These are phyloP conservation scores for Elmis aenea DNA, from an alignment of 2,888 invertebrate genomes.

Conservation along the genomic window DNA sequence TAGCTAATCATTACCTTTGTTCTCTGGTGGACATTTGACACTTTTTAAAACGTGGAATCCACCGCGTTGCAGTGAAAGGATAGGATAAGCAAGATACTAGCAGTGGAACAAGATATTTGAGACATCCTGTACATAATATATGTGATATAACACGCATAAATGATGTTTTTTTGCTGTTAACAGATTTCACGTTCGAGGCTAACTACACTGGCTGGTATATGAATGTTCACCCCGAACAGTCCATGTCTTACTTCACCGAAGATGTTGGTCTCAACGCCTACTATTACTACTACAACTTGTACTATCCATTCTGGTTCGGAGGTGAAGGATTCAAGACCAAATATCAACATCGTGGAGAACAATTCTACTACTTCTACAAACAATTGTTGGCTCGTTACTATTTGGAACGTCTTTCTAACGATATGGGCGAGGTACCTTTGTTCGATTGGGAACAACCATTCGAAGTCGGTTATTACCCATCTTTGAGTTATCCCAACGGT, in stretches of 20 bases:
- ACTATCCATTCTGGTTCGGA: constrained; percentile 62
- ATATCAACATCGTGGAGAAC: constrained; percentile 60
- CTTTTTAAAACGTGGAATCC: too few species aligned
- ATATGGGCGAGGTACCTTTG: constrained; percentile 59
- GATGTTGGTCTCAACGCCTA: constrained; percentile 64
- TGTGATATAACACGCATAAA: too few species aligned
- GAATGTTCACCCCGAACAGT: constrained; percentile 52
- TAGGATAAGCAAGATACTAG: too few species aligned
- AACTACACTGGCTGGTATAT: constrained; percentile 59
- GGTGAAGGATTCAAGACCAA: constrained; percentile 50
- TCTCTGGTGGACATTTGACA: too few species aligned
- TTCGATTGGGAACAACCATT: constrained; percentile 52
- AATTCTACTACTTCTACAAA: constrained; percentile 61
- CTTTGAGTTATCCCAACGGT: constrained; percentile 60
- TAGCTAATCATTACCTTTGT: too few species aligned
- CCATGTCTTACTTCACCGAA: constrained; percentile 65
- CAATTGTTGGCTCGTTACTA: constrained; percentile 68
- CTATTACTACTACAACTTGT: constrained; percentile 58
- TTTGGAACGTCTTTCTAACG: constrained; percentile 68
- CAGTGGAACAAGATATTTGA: too few species aligned
- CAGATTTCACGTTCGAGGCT: constrained; percentile 53
- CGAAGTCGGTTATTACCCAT: constrained; percentile 58
- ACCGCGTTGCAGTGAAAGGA: too few species aligned
- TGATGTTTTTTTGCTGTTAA: too few species aligned
- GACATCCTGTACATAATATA: too few species aligned